Evolutionary conservation across 2,797 vertebrate species (phyloP).

Genomic region (Chelmon rostratus): DNA sequence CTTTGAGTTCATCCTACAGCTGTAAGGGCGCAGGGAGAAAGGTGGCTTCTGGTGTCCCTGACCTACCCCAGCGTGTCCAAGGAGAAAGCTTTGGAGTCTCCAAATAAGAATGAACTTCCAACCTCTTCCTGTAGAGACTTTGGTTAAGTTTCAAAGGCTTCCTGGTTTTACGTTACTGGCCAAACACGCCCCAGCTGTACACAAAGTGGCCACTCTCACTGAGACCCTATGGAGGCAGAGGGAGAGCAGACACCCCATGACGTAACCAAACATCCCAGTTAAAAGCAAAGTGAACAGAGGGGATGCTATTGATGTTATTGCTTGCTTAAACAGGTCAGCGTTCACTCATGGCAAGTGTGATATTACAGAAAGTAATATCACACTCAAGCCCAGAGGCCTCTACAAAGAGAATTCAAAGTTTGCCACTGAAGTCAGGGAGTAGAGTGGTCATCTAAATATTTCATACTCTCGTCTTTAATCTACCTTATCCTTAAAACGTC

Average conservation of each 20-base stretch:
- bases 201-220: constrained; percentile 78
- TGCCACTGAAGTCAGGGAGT: constrained; percentile 43
- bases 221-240: constrained; percentile 64
- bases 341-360: constrained; percentile 72
- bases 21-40: constrained; percentile 55
- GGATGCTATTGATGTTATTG: constrained; percentile 73
- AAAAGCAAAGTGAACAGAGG: constrained; percentile 70
- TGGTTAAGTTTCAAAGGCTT: constrained; percentile 87
- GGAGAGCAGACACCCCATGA: constrained; percentile 79
- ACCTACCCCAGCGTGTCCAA: constrained; percentile 69
- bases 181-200: constrained; percentile 83
- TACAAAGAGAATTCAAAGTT: constrained; percentile 58
- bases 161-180: constrained; percentile 87
- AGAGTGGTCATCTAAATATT: constrained; percentile 51
- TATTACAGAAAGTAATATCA: constrained; percentile 69
- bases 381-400: constrained; percentile 41
- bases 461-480: constrained; percentile 54
- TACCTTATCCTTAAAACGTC: constrained; percentile 39
- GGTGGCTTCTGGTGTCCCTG: constrained; percentile 66
- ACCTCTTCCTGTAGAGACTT: constrained; percentile 78
- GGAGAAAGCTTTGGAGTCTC: constrained; percentile 75
- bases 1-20: constrained; percentile 57
- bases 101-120: constrained; percentile 82
- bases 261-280: constrained; percentile 78
- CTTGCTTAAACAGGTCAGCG: constrained; percentile 73